Conservation (phyloP, 2,797 vertebrate genomes). For the Apogon talboti region DNA sequence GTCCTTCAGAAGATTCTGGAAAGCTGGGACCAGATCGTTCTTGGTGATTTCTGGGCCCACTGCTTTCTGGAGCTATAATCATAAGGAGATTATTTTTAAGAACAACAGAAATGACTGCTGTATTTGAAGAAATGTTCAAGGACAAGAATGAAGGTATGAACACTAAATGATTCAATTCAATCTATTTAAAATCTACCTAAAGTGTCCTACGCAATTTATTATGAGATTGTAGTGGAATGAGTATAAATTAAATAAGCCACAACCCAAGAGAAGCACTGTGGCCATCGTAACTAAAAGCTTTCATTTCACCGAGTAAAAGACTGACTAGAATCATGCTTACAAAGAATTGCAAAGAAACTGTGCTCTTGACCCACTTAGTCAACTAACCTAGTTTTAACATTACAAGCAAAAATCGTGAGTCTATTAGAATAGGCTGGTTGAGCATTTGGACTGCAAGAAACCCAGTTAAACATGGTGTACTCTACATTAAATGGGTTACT, state of each 20-base stretch:
- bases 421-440: not conserved
- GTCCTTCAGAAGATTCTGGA: slow-evolving; percentile 90
- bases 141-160: too few relatives aligned
- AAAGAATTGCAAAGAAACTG: not conserved
- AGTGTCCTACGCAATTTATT: too few relatives aligned
- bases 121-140: too few relatives aligned
- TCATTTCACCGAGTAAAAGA: not conserved
- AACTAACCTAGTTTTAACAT: not conserved
- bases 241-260: too few relatives aligned
- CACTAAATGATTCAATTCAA: too few relatives aligned
- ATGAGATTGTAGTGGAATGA: too few relatives aligned
- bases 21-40: slow-evolving; percentile 89
- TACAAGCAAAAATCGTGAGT: not conserved
- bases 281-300: too few relatives aligned
- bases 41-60: slow-evolving; percentile 91
- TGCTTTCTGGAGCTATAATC: slow-evolving; percentile 86
- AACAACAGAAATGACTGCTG: not conserved
- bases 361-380: not conserved
- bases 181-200: too few relatives aligned
- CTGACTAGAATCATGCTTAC: not conserved
- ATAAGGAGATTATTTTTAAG: slow-evolving; percentile 12
- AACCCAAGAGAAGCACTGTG: too few relatives aligned
- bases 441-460: not conserved
- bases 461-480: not conserved
- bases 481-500: slow-evolving; percentile 4